These are phyloP conservation scores for Panulirus ornatus DNA, from an alignment of 1,140 invertebrate genomes.

Conservation along the genomic window DNA sequence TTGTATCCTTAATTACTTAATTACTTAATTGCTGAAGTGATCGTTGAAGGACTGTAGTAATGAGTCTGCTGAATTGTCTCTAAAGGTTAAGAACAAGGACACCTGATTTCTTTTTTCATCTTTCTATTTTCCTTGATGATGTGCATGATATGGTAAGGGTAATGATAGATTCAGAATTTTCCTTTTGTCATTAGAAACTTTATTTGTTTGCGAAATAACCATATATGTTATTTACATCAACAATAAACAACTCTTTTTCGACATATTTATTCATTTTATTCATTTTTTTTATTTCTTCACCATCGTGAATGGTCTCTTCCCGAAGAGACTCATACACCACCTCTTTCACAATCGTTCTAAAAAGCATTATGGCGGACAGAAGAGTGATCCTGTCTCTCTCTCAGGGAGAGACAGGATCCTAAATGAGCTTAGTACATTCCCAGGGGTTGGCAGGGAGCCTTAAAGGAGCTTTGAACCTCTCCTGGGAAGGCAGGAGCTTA, in stretches of 20 bases:
- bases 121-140: background rate
- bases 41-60: background rate
- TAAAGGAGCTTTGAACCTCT: too few species aligned
- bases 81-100: background rate
- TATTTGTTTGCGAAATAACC: slow-evolving; percentile 60
- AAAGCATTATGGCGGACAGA: slow-evolving; percentile 28
- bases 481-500: too few species aligned
- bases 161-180: background rate
- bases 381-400: slow-evolving; percentile 14
- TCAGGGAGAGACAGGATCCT: too few species aligned
- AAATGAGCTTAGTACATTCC: slow-evolving; percentile 24
- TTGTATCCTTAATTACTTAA: too few species aligned
- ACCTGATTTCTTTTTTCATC: background rate
- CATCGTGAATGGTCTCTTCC: too few species aligned
- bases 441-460: too few species aligned
- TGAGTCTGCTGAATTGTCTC: background rate
- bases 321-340: too few species aligned
- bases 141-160: background rate
- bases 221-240: slow-evolving; percentile 56
- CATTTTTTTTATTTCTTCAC: too few species aligned
- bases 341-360: background rate
- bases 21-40: too few species aligned
- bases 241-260: slow-evolving; percentile 31
- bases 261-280: too few species aligned
- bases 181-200: slow-evolving; percentile 33